These are phyloP conservation scores for Micronycteris hirsuta DNA, from an alignment of 2,113 vertebrate species.

Conservation along the genomic window DNA sequence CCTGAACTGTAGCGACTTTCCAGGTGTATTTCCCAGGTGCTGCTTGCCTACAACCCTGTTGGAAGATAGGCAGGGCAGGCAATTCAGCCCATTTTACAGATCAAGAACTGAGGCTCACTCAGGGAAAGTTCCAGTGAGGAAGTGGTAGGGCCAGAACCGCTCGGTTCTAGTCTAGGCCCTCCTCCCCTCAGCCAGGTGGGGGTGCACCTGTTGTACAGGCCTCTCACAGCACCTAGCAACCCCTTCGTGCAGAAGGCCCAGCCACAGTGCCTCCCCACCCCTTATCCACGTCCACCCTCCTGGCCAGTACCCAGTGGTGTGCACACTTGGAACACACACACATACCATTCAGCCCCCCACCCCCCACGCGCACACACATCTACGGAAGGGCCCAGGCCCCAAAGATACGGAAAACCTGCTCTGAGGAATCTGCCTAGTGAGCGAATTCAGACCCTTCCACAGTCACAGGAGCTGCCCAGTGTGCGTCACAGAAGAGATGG, in stretches of 20 bases:
- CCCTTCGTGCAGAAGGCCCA: background rate
- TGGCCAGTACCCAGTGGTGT: background rate
- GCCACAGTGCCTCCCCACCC: background rate
- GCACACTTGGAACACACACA: background rate
- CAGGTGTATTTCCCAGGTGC: background rate
- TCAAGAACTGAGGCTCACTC: background rate
- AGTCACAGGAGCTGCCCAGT: constrained; percentile 27
- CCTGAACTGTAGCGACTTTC: background rate
- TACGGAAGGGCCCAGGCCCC: constrained; percentile 11
- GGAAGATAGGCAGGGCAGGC: background rate
- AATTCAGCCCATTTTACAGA: background rate
- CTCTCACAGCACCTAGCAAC: background rate
- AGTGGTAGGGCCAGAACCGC: background rate
- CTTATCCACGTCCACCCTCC: background rate
- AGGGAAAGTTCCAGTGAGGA: background rate
- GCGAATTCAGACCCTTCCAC: constrained; percentile 74
- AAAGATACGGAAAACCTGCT: constrained; percentile 70
- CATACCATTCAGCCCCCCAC: background rate
- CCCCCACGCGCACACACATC: background rate
- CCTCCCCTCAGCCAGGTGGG: background rate
- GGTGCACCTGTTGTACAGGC: background rate
- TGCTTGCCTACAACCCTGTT: background rate
- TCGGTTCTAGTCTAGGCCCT: background rate
- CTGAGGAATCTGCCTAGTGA: constrained; percentile 76
- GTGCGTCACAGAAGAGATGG: constrained; percentile 47